Evolutionary conservation across 2,113 vertebrate genomes (phyloP).

Genomic region (Scortum barcoo): DNA sequence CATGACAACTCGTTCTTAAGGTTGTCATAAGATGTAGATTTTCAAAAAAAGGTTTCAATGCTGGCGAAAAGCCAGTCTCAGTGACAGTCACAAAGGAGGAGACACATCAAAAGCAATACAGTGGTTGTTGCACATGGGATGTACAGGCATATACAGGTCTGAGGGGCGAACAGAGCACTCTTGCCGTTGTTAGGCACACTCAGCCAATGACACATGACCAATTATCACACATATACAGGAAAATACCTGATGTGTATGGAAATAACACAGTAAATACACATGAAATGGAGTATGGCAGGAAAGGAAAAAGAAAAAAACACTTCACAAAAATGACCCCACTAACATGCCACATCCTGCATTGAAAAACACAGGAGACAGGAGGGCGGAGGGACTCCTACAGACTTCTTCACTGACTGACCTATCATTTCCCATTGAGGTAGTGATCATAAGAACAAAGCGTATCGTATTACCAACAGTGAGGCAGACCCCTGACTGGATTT

Average conservation of each 20-base stretch:
- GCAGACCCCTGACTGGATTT: conserved; percentile 83
- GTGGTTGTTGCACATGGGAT: conserved; percentile 80
- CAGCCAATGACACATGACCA: conserved; percentile 82
- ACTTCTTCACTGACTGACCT: conserved; percentile 61
- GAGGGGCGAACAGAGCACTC: conserved; percentile 69
- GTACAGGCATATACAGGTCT: conserved; percentile 75
- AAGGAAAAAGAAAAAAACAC: conserved; percentile 63
- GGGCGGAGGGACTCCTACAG: conserved; percentile 37
- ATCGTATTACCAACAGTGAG: conserved; percentile 49
- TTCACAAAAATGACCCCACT: conserved; percentile 72
- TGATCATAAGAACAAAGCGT: conserved; percentile 67
- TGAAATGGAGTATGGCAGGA: conserved; percentile 77
- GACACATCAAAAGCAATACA: conserved; percentile 80
- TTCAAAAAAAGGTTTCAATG: conserved; percentile 27
- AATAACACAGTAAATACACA: conserved; percentile 77
- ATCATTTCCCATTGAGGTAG: conserved; percentile 41
- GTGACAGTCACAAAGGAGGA: conserved; percentile 77
- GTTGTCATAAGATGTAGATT: conserved; percentile 60
- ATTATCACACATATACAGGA: conserved; percentile 81
- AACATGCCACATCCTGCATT: conserved; percentile 78
- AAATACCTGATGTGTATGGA: conserved; percentile 79
- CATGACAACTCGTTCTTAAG: conserved; percentile 35
- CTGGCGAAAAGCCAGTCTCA: conserved; percentile 65
- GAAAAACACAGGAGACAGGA: conserved; percentile 60
- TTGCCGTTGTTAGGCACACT: conserved; percentile 73